Conservation (phyloP, 2,113 vertebrate genomes). For the Mustela lutreola region DNA sequence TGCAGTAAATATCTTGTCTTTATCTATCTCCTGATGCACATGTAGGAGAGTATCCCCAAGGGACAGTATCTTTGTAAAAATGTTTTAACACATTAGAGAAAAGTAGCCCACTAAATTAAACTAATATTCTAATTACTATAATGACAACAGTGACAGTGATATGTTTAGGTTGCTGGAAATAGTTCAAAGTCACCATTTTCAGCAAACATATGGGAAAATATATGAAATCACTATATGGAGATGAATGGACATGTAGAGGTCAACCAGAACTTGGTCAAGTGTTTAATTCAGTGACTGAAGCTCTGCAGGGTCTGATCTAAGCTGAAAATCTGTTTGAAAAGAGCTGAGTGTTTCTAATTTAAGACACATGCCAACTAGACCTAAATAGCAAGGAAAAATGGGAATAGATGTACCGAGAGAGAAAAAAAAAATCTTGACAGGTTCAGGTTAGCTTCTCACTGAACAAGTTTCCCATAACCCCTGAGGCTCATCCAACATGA, state of each 20-base stretch:
- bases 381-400: constrained; percentile 32
- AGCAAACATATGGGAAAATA: not conserved
- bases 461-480: constrained; percentile 31
- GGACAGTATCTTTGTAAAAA: not conserved
- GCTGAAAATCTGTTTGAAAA: constrained; percentile 61
- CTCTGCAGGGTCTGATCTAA: constrained; percentile 33
- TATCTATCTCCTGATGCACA: not conserved
- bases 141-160: not conserved
- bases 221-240: not conserved
- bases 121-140: not conserved
- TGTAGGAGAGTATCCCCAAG: not conserved
- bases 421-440: constrained; percentile 44
- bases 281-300: not conserved
- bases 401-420: not conserved
- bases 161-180: not conserved
- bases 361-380: constrained; percentile 53
- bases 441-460: constrained; percentile 52
- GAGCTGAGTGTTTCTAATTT: constrained; percentile 64
- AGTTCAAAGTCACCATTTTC: not conserved
- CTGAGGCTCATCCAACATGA: not conserved
- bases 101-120: not conserved
- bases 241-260: not conserved
- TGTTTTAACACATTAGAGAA: constrained; percentile 20
- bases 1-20: not conserved
- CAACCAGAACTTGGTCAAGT: not conserved